Base-by-base conservation (phyloP, 1,140 invertebrate genomes). In the Pachypeltis micranthus region DNA sequence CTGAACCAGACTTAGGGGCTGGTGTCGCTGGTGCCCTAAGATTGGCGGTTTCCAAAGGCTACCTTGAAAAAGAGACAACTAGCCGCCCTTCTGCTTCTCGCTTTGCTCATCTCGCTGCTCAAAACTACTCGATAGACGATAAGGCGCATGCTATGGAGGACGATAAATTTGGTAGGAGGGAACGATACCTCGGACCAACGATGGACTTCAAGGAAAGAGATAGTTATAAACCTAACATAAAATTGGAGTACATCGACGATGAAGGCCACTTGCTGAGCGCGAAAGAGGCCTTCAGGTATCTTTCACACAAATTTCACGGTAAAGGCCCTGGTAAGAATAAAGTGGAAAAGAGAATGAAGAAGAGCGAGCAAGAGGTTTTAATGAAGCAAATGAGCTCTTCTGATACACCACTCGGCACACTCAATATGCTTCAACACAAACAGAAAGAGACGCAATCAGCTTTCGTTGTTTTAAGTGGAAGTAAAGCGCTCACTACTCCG, bases 271-370 rank as follows among this genome's bases (percentile, higher is more conserved):
- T 90, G 61, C 79, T 99, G 59, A 90, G 86, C 69, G 84, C 87
- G 26, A 99, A 99, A 75, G 96, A 99, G 80, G 97, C 97, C 19
- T 99, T 99, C 76, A 80, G 89, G 69, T 91, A 65, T 78, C 76
- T 96, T 16, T 95, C 91, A 19, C 95, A 98, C 74, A 96, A 97
- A 76, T 99, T 99, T 75, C 97, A 99, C 78, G 97, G 97, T 23
- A 99, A 99, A 80, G 95, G 94, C 19, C 93, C 95, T 7, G 96
- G 96, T 54, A 99, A 99, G 75, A 98, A 97, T 78, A 99, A 99
- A 77, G 84, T 86, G 44, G 97, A 99, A 74, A 99, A 99, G 75
- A 81, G 96, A 70, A 85, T 93, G 75, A 96, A 96, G 73, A 98
- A 99, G 76, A 78, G 85, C 63, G 88, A 96, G 70, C 94, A 98